Percentiles rank a stretch among this genome's conserved stretches.
Evolutionary conservation across 2,797 vertebrate species (phyloP).

Genomic region (Hydrocynus forskahlii): DNA sequence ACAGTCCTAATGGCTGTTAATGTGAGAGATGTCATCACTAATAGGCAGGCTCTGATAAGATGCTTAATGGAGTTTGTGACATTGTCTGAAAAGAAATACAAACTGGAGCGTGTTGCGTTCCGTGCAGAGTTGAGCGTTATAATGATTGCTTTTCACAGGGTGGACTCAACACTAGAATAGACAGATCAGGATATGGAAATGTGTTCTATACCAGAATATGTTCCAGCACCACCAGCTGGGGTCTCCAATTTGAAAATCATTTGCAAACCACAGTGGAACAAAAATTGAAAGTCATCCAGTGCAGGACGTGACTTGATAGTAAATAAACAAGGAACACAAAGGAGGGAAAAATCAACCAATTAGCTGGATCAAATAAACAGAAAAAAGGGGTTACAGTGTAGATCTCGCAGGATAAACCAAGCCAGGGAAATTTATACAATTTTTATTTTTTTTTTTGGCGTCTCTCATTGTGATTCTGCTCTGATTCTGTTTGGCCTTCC

Average conservation of each 20-base stretch:
- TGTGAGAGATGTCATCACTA: constrained; percentile 22
- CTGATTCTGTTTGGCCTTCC: constrained; percentile 39
- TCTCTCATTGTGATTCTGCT: constrained; percentile 51
- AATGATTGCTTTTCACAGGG: constrained; percentile 1
- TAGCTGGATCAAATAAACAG: constrained; percentile 16
- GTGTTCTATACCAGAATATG: neutral
- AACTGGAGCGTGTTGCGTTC: constrained; percentile 12
- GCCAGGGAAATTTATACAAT: constrained; percentile 13
- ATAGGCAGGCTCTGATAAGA: constrained; percentile 25
- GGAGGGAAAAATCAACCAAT: neutral
- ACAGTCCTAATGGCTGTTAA: constrained; percentile 27
- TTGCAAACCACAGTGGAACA: neutral
- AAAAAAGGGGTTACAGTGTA: constrained; percentile 7
- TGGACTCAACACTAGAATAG: neutral
- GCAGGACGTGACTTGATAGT: constrained; percentile 17
- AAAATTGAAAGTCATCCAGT: constrained; percentile 30
- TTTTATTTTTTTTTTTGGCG: constrained; percentile 19
- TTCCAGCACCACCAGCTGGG: constrained; percentile 23
- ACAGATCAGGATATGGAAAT: neutral
- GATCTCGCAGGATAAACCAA: constrained; percentile 22
- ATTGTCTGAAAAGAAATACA: constrained; percentile 15
- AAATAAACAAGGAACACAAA: constrained; percentile 10
- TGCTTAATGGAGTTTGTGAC: constrained; percentile 31
- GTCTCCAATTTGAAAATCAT: constrained; percentile 17
- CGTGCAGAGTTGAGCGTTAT: neutral